phyloP scores from a whole-genome alignment of 2,797 vertebrate genomes.

The Crocodylus rhombifer region DNA sequence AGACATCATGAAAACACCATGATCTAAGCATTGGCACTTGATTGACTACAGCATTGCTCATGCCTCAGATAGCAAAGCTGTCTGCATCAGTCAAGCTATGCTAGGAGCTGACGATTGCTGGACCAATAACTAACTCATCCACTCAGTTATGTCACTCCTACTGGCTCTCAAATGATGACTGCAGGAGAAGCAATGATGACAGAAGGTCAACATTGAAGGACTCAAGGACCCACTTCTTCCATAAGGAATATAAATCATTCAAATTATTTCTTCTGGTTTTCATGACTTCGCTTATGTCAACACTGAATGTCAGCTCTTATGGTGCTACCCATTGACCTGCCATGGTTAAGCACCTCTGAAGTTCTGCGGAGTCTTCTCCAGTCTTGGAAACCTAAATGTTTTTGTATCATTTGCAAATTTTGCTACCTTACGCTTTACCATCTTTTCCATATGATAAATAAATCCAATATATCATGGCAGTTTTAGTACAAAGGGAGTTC shows the following conservation, averaged over 20 bases:
- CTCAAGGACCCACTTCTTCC: too few species aligned
- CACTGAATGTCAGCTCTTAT: not conserved
- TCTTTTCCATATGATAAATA: not conserved
- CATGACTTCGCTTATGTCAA: not conserved
- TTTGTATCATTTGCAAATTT: not conserved
- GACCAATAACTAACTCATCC: too few species aligned
- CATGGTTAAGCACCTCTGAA: not conserved
- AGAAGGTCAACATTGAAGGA: too few species aligned
- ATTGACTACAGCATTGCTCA: too few species aligned
- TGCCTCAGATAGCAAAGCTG: too few species aligned
- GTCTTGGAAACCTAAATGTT: not conserved
- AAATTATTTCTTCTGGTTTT: not conserved
- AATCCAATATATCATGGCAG: accelerated
- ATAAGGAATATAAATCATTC: not conserved
- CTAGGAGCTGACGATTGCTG: too few species aligned
- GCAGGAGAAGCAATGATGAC: too few species aligned
- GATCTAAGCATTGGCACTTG: too few species aligned
- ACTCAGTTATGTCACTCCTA: too few species aligned
- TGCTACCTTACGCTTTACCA: not conserved
- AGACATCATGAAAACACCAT: too few species aligned
- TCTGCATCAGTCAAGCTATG: too few species aligned
- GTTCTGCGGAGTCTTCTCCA: not conserved
- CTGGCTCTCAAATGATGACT: too few species aligned
- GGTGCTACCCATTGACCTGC: not conserved
- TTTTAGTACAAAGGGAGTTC: not conserved